phyloP scores from a whole-genome alignment of 2,113 vertebrate genomes.

The Bombycilla garrulus region DNA sequence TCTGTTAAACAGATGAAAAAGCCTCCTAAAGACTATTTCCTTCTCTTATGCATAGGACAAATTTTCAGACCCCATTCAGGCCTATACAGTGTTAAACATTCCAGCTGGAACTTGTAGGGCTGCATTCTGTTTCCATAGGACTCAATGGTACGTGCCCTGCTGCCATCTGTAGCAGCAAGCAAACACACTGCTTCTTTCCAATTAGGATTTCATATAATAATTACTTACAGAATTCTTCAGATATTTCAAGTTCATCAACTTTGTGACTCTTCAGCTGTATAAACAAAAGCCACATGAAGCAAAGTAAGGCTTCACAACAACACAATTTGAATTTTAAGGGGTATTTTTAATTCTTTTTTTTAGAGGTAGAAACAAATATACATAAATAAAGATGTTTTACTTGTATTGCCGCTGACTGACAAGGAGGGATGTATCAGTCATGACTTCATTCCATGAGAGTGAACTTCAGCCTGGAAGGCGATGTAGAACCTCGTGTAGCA shows the following conservation, averaged over 20 bases:
- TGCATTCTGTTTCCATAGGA: neutral
- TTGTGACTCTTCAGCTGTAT: neutral
- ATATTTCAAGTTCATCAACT: neutral
- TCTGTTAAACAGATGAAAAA: neutral
- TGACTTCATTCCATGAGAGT: neutral
- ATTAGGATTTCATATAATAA: neutral
- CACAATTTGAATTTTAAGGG: neutral
- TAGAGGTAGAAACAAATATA: neutral
- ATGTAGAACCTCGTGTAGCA: neutral
- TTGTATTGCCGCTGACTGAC: neutral
- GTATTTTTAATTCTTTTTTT: neutral
- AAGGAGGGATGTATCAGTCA: neutral
- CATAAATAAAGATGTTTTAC: neutral
- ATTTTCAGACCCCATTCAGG: neutral
- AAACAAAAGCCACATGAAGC: neutral
- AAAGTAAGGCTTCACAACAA: neutral
- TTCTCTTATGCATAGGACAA: neutral
- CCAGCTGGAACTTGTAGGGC: neutral
- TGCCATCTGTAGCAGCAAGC: neutral
- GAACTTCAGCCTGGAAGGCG: neutral
- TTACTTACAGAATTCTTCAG: neutral
- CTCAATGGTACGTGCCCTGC: fast-evolving
- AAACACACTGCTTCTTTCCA: neutral
- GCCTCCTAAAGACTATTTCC: neutral
- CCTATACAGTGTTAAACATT: neutral